These are phyloP conservation scores for Gymnosoma rotundatum DNA, from an alignment of 2,888 invertebrate genomes.

Conservation along the genomic window DNA sequence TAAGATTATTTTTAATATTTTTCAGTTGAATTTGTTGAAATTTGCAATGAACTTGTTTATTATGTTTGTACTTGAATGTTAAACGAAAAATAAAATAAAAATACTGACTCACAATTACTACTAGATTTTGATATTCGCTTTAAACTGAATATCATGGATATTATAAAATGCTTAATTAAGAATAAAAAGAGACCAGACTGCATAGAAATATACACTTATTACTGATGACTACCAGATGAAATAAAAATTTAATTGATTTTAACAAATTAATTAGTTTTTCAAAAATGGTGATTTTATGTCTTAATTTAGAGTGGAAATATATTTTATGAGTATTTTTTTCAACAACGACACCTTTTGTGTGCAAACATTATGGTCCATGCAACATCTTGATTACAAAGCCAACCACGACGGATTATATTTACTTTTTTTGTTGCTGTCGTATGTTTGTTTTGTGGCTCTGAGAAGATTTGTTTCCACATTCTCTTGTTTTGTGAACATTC, in stretches of 20 bases:
- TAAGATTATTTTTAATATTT: slow-evolving; percentile 17
- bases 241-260: slow-evolving; percentile 38
- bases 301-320: background rate
- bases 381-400: too few species aligned
- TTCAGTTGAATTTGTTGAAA: slow-evolving; percentile 43
- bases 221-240: slow-evolving; percentile 49
- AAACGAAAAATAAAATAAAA: slow-evolving; percentile 24
- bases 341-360: too few species aligned
- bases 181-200: slow-evolving; percentile 37
- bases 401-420: too few species aligned
- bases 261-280: slow-evolving; percentile 55
- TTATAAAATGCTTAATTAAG: slow-evolving; percentile 46
- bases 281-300: slow-evolving; percentile 2
- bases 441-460: too few species aligned
- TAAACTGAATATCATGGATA: background rate
- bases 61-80: slow-evolving; percentile 48
- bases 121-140: background rate
- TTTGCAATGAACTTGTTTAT: slow-evolving; percentile 67
- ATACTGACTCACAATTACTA: background rate
- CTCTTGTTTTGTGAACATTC: too few species aligned
- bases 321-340: background rate
- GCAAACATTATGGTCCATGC: too few species aligned
- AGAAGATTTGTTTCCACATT: too few species aligned
- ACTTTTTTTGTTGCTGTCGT: too few species aligned
- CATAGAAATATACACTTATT: slow-evolving; percentile 22